phyloP scores from a whole-genome alignment of 2,888 invertebrate species.

The Leptodirus hochenwartii region DNA sequence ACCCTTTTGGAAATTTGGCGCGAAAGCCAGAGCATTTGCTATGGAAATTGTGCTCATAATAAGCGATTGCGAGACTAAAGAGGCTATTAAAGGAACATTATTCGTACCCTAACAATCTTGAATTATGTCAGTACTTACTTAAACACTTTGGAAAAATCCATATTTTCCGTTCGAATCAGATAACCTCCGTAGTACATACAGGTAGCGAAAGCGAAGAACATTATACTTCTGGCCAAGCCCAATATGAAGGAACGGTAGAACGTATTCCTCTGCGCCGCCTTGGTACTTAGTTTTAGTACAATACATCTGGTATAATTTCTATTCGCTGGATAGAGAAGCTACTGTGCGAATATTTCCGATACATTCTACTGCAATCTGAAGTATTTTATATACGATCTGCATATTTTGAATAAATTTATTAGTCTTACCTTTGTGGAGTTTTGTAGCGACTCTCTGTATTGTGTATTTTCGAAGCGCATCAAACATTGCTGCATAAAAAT shows the following conservation, averaged over 20 bases:
- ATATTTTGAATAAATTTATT: no score
- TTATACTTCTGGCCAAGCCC: conserved; percentile 44
- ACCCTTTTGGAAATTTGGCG: conserved; percentile 68
- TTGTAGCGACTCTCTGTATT: conserved; percentile 50
- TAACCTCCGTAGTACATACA: conserved; percentile 56
- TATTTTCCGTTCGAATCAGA: conserved; percentile 37
- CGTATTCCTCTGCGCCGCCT: conserved; percentile 36
- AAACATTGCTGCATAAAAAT: conserved; percentile 49
- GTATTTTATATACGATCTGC: no score
- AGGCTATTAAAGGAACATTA: no score
- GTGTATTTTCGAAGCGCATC: conserved; percentile 44
- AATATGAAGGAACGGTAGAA: conserved; percentile 49
- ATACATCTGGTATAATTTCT: conserved; percentile 45
- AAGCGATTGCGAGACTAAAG: conserved; percentile 51
- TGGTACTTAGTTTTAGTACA: conserved; percentile 39
- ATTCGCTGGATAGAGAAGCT: conserved; percentile 51
- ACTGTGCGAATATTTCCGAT: conserved; percentile 64
- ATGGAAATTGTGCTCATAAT: conserved; percentile 55
- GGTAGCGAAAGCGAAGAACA: conserved; percentile 53
- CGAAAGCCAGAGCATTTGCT: conserved; percentile 47
- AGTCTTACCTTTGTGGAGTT: conserved; percentile 57
- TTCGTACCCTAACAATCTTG: no score
- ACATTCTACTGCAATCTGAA: conserved; percentile 59
- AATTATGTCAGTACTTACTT: conserved; percentile 35
- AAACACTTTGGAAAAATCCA: conserved; percentile 42